Evolutionary conservation across 1,140 invertebrate species (phyloP).

Genomic region (Drosophila bifasciata): DNA sequence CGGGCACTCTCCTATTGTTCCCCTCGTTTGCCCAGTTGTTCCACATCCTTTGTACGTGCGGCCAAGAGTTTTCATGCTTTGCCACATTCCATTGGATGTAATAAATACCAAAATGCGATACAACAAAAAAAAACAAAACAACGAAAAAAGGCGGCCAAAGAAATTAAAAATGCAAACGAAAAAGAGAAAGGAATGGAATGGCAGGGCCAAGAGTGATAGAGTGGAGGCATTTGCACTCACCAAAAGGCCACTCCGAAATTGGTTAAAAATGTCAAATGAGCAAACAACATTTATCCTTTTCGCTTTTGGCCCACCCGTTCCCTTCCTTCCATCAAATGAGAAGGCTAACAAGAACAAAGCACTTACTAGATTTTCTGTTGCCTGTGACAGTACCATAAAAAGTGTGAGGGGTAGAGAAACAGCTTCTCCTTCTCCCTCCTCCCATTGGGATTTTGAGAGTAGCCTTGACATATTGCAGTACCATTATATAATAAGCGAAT

Average conservation of each 20-base stretch:
- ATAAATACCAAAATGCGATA: slow-evolving; percentile 71
- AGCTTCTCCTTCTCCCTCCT: no score
- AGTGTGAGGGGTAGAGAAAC: no score
- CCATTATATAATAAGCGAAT: no score
- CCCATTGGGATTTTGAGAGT: neutral
- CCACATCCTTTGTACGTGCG: neutral
- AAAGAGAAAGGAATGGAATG: slow-evolving; percentile 20
- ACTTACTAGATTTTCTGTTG: no score
- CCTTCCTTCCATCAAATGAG: slow-evolving; percentile 4
- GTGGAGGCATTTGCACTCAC: neutral
- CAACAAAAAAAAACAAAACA: slow-evolving; percentile 14
- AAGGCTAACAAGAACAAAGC: neutral
- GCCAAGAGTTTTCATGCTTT: slow-evolving; percentile 17
- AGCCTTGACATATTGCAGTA: slow-evolving; percentile 49
- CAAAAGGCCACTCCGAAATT: slow-evolving; percentile 22
- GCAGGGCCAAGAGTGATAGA: no score
- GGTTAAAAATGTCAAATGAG: slow-evolving; percentile 63
- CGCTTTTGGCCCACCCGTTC: neutral
- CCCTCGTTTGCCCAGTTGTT: slow-evolving; percentile 1
- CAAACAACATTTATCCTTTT: slow-evolving; percentile 27
- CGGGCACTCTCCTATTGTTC: slow-evolving; percentile 15
- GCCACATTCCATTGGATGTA: slow-evolving; percentile 66
- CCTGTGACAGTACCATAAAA: no score
- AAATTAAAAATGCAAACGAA: slow-evolving; percentile 69
- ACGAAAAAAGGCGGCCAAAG: slow-evolving; percentile 26